Conservation (phyloP, 1,140 invertebrate species). For the Micrasema minimum region DNA sequence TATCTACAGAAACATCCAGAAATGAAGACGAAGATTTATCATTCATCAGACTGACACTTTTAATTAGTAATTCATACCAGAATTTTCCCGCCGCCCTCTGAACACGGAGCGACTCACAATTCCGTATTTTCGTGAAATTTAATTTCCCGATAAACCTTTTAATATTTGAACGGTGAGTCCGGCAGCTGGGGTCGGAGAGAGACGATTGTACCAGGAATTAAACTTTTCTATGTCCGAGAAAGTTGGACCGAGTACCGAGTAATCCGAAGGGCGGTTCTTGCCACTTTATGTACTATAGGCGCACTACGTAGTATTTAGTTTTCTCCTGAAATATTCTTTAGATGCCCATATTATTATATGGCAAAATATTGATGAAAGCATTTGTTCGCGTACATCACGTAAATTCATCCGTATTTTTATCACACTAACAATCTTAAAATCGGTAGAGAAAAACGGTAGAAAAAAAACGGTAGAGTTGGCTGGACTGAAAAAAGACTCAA, state of each 20-base stretch:
- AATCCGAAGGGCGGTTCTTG: no score
- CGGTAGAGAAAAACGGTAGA: no score
- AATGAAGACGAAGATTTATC: slow-evolving; percentile 29
- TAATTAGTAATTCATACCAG: slow-evolving; percentile 32
- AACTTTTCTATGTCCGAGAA: slow-evolving; percentile 42
- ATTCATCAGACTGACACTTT: slow-evolving; percentile 37
- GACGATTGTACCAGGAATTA: slow-evolving; percentile 45
- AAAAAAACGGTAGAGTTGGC: no score
- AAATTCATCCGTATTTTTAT: no score
- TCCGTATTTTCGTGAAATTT: slow-evolving; percentile 13
- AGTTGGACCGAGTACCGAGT: slow-evolving; percentile 19
- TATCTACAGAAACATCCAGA: slow-evolving; percentile 15
- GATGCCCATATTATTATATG: no score
- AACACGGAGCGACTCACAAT: slow-evolving; percentile 1
- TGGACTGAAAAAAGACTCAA: no score
- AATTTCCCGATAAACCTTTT: slow-evolving; percentile 33
- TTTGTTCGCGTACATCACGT: no score
- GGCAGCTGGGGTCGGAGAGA: slow-evolving; percentile 20
- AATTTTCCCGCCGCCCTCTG: slow-evolving; percentile 10
- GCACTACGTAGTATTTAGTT: no score
- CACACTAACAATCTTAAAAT: no score
- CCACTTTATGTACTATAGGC: no score
- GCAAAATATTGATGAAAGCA: no score
- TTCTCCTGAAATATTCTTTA: no score
- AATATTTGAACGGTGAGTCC: slow-evolving; percentile 38